Evolutionary conservation across 2,797 vertebrate genomes (phyloP).

Genomic region (Chelonia mydas): DNA sequence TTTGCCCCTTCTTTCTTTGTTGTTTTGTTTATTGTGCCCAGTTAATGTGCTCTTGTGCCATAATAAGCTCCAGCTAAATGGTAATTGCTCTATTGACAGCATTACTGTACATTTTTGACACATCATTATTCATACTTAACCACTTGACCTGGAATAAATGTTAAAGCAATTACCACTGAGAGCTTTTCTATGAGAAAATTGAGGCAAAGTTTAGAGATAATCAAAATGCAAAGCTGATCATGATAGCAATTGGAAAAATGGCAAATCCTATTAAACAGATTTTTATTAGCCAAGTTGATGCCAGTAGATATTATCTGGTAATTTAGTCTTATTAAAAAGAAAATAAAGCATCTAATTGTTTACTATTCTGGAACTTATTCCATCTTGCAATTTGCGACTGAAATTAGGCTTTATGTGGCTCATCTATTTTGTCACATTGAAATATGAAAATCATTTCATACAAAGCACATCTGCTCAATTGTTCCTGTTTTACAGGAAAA

Average conservation of each 20-base stretch:
- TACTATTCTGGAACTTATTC: slow-evolving; percentile 86
- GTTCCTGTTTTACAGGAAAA: slow-evolving; percentile 67
- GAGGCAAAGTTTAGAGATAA: slow-evolving; percentile 88
- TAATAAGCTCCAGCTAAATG: slow-evolving; percentile 88
- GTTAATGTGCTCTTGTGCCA: slow-evolving; percentile 88
- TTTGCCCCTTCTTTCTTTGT: slow-evolving; percentile 83
- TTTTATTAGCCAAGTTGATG: slow-evolving; percentile 89
- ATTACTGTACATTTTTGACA: slow-evolving; percentile 90
- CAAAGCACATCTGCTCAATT: slow-evolving; percentile 81
- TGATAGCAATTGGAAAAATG: slow-evolving; percentile 87
- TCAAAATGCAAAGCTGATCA: slow-evolving; percentile 87
- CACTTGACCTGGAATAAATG: slow-evolving; percentile 93
- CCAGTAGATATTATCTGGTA: slow-evolving; percentile 87
- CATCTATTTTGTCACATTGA: slow-evolving; percentile 88
- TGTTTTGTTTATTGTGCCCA: slow-evolving; percentile 85
- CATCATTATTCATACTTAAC: slow-evolving; percentile 95
- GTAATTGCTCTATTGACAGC: slow-evolving; percentile 92
- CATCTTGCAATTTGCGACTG: slow-evolving; percentile 83
- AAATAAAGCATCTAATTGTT: slow-evolving; percentile 89
- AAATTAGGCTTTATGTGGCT: slow-evolving; percentile 86
- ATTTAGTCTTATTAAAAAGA: slow-evolving; percentile 89
- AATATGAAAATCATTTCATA: slow-evolving; percentile 85
- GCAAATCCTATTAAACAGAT: slow-evolving; percentile 88
- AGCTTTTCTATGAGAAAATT: slow-evolving; percentile 88
- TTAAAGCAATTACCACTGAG: slow-evolving; percentile 91